Base-by-base conservation (phyloP, 2,888 invertebrate species). In the Sesia apiformis region DNA sequence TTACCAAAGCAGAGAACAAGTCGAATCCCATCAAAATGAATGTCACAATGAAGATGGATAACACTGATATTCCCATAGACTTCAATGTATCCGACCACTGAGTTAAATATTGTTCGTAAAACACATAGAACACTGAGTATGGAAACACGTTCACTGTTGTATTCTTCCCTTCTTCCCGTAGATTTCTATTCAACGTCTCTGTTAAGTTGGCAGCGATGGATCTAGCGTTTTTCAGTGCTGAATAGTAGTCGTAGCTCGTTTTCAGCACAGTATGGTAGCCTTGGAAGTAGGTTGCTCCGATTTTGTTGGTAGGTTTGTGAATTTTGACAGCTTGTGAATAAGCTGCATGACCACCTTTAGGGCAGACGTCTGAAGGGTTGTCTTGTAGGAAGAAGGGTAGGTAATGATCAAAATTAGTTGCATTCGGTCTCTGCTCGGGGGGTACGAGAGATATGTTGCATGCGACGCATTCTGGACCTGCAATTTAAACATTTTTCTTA, bases 31-130 rank as follows among this genome's bases (percentile, higher is more conserved):
- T 96, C 60, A 98, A 82, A 8, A 97, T 68, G 85, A 97, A 97
- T 0, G 98, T 97, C 4, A 98, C 98, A 40, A 97, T 90, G 81
- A 99, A 98, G 60, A 99, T 98, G n/a, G 98, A 97, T 3, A 93
- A 84, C 57, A 98, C 90, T 8, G 98, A 98, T 55, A 98, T 94
- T 23, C 94, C 94, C 83, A 99, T 91, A 68, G 97, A 97, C 73
- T 94, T 92, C 41, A 97, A 77, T 0, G 98, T 96, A 70, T 98
- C 97, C 0, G 94, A 91, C 94, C 98, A 97, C 93, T 98, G 97
- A 5, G 97, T 97, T 61, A 98, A 89, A 82, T 99, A 99, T 87
- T 99, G 99, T 78, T 99, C 99, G 78, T 99, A 99, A 89, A 97
- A 99, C 39, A 99, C 98, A 79, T 99, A 99, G 89, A 98, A 98